phyloP scores from a whole-genome alignment of 1,140 invertebrate species.

The Brachionus rubens region DNA sequence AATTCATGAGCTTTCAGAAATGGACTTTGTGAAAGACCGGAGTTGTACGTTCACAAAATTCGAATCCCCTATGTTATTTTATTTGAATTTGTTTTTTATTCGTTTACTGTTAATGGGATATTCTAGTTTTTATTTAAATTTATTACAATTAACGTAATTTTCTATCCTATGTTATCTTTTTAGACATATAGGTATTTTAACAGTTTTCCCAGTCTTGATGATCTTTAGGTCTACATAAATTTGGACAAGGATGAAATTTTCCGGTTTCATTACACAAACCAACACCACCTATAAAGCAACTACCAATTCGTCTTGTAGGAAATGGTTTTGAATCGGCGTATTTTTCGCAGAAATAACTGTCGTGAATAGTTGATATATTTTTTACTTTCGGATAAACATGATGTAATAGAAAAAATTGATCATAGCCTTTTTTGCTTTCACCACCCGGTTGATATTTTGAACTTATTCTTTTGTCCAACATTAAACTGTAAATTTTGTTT shows the following conservation, averaged over 20 bases:
- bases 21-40: too few species aligned
- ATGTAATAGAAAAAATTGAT: conserved; percentile 28
- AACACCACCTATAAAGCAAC: conserved; percentile 10
- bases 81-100: too few species aligned
- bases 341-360: conserved; percentile 7
- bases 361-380: conserved; percentile 4
- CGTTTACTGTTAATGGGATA: too few species aligned
- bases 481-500: neutral
- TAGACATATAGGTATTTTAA: neutral
- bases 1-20: too few species aligned
- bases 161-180: too few species aligned
- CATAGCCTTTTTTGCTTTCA: neutral
- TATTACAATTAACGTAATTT: too few species aligned
- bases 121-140: too few species aligned
- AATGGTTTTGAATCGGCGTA: conserved; percentile 11
- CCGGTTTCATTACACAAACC: conserved; percentile 8
- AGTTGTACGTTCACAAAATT: too few species aligned
- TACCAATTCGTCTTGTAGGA: neutral
- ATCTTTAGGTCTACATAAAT: neutral
- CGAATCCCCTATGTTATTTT: too few species aligned
- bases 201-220: conserved; percentile 14
- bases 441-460: neutral
- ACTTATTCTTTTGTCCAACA: neutral
- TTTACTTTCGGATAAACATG: conserved; percentile 11
- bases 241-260: neutral